Base-by-base conservation (phyloP, 35 echinoderm and acorn worm species). In the Apostichopus japonicus region DNA sequence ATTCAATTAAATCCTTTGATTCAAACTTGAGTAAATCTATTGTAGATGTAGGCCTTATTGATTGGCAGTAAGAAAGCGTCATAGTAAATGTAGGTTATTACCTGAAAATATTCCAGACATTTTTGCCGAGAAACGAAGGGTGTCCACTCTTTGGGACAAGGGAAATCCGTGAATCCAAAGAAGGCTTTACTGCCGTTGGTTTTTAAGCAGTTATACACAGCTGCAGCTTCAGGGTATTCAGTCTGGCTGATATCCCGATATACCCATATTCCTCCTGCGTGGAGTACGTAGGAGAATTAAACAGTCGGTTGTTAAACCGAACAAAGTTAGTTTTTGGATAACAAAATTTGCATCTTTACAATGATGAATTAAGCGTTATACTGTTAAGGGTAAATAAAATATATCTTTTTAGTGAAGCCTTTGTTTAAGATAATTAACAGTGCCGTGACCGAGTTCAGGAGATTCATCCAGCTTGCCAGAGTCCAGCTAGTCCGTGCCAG, bases 121-220 rank as follows among this genome's bases (percentile, higher is more conserved):
- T 58, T 52, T 13, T 76, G 9, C 11, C 78, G 89, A 53, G 89
- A 27, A 24, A 91, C 65, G 51, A 77, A 91, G 2, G 89, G 89
- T 13, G 89, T 73, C 65, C 70, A 58, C 8, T 91, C 55, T 53
- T 54, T n/a, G 25, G 89, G 89, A 53, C 70, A 54, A 8, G 89
- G 89, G 23, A 91, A 91, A 72, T 91, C 89, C 6, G 70, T 91
- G 75, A 78, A 91, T 53, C 89, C 70, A 53, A 77, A 77, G 25
- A 91, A 77, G 23, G 70, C 89, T 55, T 91, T 91, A 19, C 89
- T 91, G 14, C 51, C 55, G 89, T 91, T 91, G 13, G 89, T 91
- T 19, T 77, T 77, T 21, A 91, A 56, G 55, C 73, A 78, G 17
- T 78, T 55, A 24, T 91, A 91, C 0, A 91, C 89, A 10, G 89